Base-by-base conservation (phyloP, 2,797 vertebrate genomes). In the Arrhamphus sclerolepis region DNA sequence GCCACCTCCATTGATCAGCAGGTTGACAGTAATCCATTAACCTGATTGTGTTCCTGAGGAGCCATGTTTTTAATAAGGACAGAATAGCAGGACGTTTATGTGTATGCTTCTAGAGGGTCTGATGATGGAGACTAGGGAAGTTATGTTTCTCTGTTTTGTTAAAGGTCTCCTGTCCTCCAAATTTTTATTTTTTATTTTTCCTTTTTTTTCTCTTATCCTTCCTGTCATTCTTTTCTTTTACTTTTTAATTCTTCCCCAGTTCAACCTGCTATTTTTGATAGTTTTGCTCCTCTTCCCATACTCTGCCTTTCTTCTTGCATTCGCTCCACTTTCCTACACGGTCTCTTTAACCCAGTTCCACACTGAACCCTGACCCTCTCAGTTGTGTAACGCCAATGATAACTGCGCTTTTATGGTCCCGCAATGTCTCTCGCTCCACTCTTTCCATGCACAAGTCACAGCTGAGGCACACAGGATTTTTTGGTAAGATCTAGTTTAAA, bases 291-390 rank as follows among this genome's bases (percentile, higher is more conserved):
- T 28, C 7, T 26, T 38, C 16, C 6, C 16, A 13, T 4, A 6
- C 7, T 19, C 11, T 26, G 24, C 24, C 46, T 1, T 11, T 48
- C 4, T 17, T 18, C 18, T 18, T 46, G 13, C 24, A 31, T 34
- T 48, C 34, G n/a, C 24, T 28, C 18, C 20, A 38, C 22, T 18
- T 19, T 1, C 29, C 24, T 26, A 18, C 3, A 48, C 7, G 44
- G 18, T 76, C 55, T 55, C 65, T 82, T 76, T 83, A 78, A 75
- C 79, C 73, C 65, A 75, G 50, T 78, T 82, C 66, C 80, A 82
- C 71, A 70, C 38, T 82, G 78, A 78, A 81, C 87, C 50, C 44
- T 80, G 75, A 85, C 67, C 81, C 39, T 64, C 29, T 68, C 48
- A 11, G 51, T 86, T 85, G 72, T 70, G 59, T 77, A 85, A 87